Evolutionary conservation across 2,797 vertebrate species (phyloP).

Genomic region (Neomorphus geoffroyi): DNA sequence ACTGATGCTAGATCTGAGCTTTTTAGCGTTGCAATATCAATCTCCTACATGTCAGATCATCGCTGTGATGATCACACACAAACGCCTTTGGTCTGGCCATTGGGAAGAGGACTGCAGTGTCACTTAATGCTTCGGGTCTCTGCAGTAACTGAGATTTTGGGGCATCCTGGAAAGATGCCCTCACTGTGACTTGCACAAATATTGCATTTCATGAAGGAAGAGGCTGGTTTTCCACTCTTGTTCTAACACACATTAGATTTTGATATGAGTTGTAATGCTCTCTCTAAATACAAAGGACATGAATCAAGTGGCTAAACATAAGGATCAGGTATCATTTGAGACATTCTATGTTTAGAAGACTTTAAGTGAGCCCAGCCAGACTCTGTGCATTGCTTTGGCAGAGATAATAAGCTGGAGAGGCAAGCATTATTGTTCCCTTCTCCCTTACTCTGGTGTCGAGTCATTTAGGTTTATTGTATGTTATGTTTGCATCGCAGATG

Average conservation of each 20-base stretch:
- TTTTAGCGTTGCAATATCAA: background rate
- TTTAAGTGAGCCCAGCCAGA: background rate
- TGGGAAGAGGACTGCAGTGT: background rate
- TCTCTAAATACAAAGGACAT: background rate
- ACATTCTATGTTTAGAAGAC: background rate
- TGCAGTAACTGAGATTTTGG: background rate
- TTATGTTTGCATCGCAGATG: background rate
- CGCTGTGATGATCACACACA: background rate
- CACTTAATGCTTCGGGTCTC: background rate
- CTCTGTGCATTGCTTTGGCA: background rate
- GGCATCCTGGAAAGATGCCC: slow-evolving; percentile 5
- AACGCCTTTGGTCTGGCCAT: background rate
- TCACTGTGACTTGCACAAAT: slow-evolving; percentile 21
- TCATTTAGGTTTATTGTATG: background rate
- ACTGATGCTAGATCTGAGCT: background rate
- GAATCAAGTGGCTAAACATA: slow-evolving; percentile 3
- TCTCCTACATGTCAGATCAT: background rate
- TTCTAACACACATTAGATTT: background rate
- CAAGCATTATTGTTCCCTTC: background rate
- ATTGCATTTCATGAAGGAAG: background rate
- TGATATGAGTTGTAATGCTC: background rate
- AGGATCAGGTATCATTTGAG: background rate
- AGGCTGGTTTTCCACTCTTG: background rate
- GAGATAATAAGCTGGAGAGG: background rate
- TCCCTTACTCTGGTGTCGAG: background rate